Evolutionary conservation across 2,113 vertebrate genomes (phyloP).

Genomic region (Zapornia atra): DNA sequence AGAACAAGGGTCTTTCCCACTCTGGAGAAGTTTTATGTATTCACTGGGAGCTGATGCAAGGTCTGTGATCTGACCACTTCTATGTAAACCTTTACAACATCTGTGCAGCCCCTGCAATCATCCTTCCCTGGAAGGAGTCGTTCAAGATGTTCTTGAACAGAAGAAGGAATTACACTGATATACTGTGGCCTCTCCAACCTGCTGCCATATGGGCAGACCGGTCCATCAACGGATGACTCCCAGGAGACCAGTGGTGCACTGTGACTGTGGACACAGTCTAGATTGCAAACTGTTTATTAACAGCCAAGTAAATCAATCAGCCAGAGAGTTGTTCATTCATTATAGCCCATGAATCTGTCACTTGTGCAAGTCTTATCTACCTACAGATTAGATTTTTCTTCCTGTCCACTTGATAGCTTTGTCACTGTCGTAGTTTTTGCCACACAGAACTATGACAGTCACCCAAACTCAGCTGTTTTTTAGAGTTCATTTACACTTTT

Average conservation of each 20-base stretch:
- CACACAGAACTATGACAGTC: too few relatives aligned
- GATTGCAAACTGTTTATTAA: not conserved
- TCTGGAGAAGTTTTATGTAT: not conserved
- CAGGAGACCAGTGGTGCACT: not conserved
- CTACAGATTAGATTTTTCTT: not conserved
- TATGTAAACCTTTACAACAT: not conserved
- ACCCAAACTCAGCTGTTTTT: not conserved
- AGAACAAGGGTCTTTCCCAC: not conserved
- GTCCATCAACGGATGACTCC: not conserved
- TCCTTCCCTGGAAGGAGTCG: not conserved
- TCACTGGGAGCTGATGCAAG: accelerated
- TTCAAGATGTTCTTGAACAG: not conserved
- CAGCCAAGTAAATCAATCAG: not conserved
- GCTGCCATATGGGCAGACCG: not conserved
- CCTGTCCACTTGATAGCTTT: not conserved
- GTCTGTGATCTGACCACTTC: not conserved
- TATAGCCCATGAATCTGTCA: not conserved
- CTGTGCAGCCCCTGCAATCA: not conserved
- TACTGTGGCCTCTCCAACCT: not conserved
- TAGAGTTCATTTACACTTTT: not conserved
- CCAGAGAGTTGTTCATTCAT: not conserved
- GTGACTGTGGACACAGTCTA: not conserved
- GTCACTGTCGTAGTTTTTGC: not conserved
- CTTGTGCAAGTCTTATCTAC: not conserved
- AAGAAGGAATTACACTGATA: not conserved